phyloP scores from a whole-genome alignment of 2,113 vertebrate genomes.

The Paralichthys olivaceus region DNA sequence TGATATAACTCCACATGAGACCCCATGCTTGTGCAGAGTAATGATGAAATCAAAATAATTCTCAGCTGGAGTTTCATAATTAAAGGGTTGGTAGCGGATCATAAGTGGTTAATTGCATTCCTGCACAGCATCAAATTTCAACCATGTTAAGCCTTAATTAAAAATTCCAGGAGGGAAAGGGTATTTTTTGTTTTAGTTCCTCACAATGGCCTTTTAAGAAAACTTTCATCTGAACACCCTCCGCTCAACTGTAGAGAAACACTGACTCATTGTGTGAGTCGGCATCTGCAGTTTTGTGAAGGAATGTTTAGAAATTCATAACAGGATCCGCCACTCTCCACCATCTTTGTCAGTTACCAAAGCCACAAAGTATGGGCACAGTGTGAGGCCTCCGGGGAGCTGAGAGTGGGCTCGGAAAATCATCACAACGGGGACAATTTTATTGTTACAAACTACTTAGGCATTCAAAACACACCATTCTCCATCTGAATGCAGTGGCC shows the following conservation, averaged over 20 bases:
- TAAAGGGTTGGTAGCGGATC: conserved; percentile 24
- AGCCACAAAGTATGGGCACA: conserved; percentile 6
- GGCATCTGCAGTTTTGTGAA: neutral
- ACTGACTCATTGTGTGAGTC: neutral
- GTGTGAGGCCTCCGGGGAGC: conserved; percentile 28
- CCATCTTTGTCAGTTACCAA: conserved; percentile 4
- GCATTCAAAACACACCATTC: conserved; percentile 30
- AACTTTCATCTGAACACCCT: neutral
- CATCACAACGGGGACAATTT: conserved; percentile 36
- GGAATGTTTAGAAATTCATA: conserved; percentile 15
- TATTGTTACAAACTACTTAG: conserved; percentile 59
- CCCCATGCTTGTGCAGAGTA: neutral
- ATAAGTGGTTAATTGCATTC: conserved; percentile 35
- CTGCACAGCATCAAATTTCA: conserved; percentile 17
- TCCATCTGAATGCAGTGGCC: conserved; percentile 32
- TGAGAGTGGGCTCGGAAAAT: conserved; percentile 38
- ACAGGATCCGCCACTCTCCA: neutral
- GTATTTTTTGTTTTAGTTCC: conserved; percentile 9
- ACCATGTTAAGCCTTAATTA: conserved; percentile 39
- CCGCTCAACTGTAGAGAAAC: neutral
- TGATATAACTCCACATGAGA: conserved; percentile 26
- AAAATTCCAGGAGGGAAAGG: conserved; percentile 7
- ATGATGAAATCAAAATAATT: conserved; percentile 15
- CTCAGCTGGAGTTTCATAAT: conserved; percentile 19
- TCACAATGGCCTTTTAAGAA: conserved; percentile 10